A percentile compares a stretch with the other conserved stretches of the same genome.
These are phyloP conservation scores for Parotia lawesii DNA, from an alignment of 2,113 vertebrate species.

Conservation along the genomic window DNA sequence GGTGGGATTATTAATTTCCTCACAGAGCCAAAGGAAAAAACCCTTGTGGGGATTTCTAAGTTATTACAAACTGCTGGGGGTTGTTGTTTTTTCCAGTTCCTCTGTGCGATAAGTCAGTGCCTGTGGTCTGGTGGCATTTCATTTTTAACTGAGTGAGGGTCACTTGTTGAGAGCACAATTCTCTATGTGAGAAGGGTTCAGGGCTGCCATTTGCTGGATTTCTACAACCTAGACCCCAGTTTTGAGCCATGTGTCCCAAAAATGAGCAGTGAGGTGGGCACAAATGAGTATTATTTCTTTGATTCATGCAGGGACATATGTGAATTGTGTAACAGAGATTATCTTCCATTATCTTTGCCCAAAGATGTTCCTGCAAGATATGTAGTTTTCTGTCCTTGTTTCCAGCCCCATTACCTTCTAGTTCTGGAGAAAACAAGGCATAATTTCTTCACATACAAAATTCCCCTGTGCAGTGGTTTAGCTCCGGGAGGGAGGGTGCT, in stretches of 20 bases:
- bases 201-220: not conserved
- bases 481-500: rapidly evolving
- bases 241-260: not conserved
- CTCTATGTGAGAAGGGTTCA: not conserved
- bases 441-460: not conserved
- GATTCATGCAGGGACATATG: not conserved
- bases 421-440: not conserved
- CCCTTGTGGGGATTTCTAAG: not conserved
- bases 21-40: not conserved
- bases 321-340: not conserved
- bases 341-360: not conserved
- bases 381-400: not conserved
- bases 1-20: not conserved
- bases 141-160: rapidly evolving
- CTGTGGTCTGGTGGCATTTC: not conserved
- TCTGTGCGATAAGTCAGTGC: not conserved
- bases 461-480: rapidly evolving
- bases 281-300: rapidly evolving
- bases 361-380: not conserved
- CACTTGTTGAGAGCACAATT: not conserved
- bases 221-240: not conserved
- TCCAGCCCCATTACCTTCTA: not conserved
- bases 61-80: not conserved
- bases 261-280: not conserved
- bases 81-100: not conserved